Evolutionary conservation across 92 coral and sea anemone species (phyloP).

Genomic region (Epizoanthus stellaris): DNA sequence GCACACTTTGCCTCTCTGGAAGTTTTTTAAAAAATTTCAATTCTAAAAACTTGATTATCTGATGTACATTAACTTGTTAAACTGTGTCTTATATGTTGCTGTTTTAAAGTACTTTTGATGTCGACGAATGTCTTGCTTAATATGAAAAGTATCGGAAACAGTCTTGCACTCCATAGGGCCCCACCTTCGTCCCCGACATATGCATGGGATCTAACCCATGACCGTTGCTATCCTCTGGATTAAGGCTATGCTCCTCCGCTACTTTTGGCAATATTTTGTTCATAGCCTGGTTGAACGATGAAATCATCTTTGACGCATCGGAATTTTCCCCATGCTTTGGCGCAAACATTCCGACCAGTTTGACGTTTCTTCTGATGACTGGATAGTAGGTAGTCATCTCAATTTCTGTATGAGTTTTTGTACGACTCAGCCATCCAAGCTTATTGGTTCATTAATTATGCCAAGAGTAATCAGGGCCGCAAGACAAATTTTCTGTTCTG

Average conservation of each 20-base stretch:
- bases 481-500: constrained; percentile 37
- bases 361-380: constrained; percentile 48
- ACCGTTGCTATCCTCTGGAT: neutral
- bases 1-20: no score
- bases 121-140: no score
- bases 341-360: constrained; percentile 47
- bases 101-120: no score
- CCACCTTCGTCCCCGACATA: constrained; percentile 75
- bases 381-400: constrained; percentile 66
- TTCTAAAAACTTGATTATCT: no score
- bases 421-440: constrained; percentile 63
- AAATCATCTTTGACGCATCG: constrained; percentile 42
- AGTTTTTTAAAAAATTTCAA: no score
- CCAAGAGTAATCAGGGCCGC: constrained; percentile 53
- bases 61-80: no score
- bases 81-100: no score
- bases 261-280: constrained; percentile 55
- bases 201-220: constrained; percentile 63
- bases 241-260: constrained; percentile 46
- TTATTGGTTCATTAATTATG: neutral
- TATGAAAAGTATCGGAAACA: no score
- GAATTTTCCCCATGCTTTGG: constrained; percentile 65
- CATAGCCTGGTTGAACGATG: constrained; percentile 53
- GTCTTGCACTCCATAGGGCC: constrained; percentile 45
- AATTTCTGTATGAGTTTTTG: constrained; percentile 50